Conservation (phyloP, 2,797 vertebrate genomes). For the Sarcophilus harrisii region DNA sequence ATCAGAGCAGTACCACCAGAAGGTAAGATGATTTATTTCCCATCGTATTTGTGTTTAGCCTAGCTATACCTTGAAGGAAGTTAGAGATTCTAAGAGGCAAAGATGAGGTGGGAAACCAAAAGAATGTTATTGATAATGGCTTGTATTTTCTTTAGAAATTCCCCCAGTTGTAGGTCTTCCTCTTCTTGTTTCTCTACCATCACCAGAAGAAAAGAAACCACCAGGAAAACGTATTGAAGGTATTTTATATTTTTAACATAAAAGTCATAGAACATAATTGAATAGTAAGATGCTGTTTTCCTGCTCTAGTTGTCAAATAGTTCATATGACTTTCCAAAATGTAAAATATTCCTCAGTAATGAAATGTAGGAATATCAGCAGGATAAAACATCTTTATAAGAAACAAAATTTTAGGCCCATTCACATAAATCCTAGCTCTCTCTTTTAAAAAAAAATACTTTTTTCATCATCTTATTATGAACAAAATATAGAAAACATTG, state of each 20-base stretch:
- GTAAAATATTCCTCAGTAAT: neutral
- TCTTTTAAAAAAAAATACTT: neutral
- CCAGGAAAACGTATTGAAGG: slow-evolving; percentile 81
- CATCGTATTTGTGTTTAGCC: neutral
- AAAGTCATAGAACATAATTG: slow-evolving; percentile 15
- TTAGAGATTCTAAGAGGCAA: neutral
- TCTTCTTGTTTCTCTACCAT: slow-evolving; percentile 82
- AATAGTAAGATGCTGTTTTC: neutral
- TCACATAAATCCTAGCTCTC: neutral
- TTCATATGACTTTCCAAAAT: slow-evolving; percentile 53
- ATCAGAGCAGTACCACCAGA: slow-evolving; percentile 87
- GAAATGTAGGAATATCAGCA: neutral
- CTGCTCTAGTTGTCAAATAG: slow-evolving; percentile 58
- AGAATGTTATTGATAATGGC: slow-evolving; percentile 61
- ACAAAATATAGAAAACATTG: no score
- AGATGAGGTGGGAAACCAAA: slow-evolving; percentile 25
- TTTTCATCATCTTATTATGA: no score
- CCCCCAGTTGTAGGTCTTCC: slow-evolving; percentile 80
- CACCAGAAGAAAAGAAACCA: slow-evolving; percentile 85
- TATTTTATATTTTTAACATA: slow-evolving; percentile 51
- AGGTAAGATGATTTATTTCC: slow-evolving; percentile 87
- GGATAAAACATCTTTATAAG: neutral
- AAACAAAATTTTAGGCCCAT: neutral
- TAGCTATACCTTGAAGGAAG: neutral
- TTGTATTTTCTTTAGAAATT: slow-evolving; percentile 81